Evolutionary conservation across 2,113 vertebrate genomes (phyloP), one percentile per base, ranked within the genome.

Genomic region (Lathamus discolor): DNA sequence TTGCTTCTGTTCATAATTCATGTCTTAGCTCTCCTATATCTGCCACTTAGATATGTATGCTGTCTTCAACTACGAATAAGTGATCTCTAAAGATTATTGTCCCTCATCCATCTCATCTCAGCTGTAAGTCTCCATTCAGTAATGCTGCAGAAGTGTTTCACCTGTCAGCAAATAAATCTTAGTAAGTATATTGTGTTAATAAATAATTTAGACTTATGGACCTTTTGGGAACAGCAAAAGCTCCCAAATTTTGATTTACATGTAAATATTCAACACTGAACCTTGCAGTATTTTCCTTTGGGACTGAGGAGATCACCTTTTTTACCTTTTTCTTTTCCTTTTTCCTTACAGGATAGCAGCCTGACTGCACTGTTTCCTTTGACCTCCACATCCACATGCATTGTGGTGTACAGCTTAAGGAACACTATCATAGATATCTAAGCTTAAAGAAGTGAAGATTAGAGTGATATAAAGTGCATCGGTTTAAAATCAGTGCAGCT

Each of bases 1-100:
- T 37, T 84, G 46, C 52, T 93, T 82, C 48, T 35, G 22, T 66
- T 92, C n/a, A 43, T 92, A 81, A 77, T 11, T 94, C 39, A 68
- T 67, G 9, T 29, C 52, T 74, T 69, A 41, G n/a, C 35, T 31
- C 11, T 77, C 35, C 54, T 78, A 25, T 51, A 29, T 35, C 31
- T 87, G 39, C 54, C 64, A 62, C 35, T 95, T 48, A 17, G 13
- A 28, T 31, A 44, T 11, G 20, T 28, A 41, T 23, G 12, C 16
- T 77, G 13, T n/a, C 67, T 49, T 74, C 37, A 66, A 63, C 10
- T 63, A 44, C 23, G 49, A 84, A 51, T 19, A 59, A 80, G n/a
- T 8, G 5, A 74, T 3, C 33, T 33, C 22, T 51, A 9, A 37
- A 0, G 1, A 61, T 49, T 83, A 69, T 59, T 69, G 28, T 55